Conservation (phyloP, 53 echinoderm and acorn worm genomes). For the Glandiceps talaboti region DNA sequence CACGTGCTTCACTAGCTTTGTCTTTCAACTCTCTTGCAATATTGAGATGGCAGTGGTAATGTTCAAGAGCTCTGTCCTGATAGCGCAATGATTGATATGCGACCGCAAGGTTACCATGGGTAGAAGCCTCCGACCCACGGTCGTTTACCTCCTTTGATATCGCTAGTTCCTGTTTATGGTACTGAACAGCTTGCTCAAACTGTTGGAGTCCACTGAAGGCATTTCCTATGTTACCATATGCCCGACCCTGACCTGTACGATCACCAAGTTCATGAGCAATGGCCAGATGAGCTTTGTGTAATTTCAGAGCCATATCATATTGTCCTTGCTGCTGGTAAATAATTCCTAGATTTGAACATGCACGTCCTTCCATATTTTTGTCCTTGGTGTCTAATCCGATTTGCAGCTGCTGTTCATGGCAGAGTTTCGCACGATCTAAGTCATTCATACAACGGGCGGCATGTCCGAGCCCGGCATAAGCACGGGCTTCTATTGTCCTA, state of each 20-base stretch:
- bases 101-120: constrained; percentile 93
- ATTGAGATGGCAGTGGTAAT: constrained; percentile 67
- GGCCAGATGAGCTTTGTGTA: constrained; percentile 91
- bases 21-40: constrained; percentile 80
- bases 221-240: constrained; percentile 96
- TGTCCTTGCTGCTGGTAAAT: constrained; percentile 89
- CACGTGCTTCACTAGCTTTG: constrained; percentile 67
- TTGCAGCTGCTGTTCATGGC: constrained; percentile 94
- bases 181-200: constrained; percentile 91
- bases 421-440: constrained; percentile 57
- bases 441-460: constrained; percentile 84
- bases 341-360: constrained; percentile 92
- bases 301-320: constrained; percentile 83
- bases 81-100: constrained; percentile 92
- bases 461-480: constrained; percentile 90
- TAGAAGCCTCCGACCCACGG: constrained; percentile 72
- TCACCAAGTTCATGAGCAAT: constrained; percentile 68
- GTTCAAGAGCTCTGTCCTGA: constrained; percentile 92
- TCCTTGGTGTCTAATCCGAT: constrained; percentile 93
- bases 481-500: constrained; percentile 92
- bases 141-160: constrained; percentile 97
- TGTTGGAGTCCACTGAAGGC: constrained; percentile 87
- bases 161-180: constrained; percentile 88
- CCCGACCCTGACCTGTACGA: constrained; percentile 68
- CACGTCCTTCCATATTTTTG: constrained; percentile 71